Base-by-base conservation (phyloP, 2,797 vertebrate genomes). In the Notamacropus eugenii region DNA sequence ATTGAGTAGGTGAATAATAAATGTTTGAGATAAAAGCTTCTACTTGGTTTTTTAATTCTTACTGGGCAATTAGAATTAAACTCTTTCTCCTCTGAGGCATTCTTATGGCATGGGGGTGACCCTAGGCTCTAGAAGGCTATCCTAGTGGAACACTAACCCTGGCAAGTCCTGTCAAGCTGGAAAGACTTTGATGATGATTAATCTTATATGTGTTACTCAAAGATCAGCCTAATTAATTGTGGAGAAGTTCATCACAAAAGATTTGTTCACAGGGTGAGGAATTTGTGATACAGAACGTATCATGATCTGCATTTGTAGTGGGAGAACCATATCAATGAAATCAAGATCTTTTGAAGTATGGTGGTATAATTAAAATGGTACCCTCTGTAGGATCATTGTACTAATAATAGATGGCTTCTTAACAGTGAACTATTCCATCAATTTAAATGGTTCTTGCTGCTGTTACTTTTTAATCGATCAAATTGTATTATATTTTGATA, bases 301-400 rank as follows among this genome's bases (percentile, higher is more conserved):
- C 19, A 24, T 40, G 74, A 46, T 46, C 29, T 46, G 19, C 19
- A 46, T 46, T 46, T 40, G 2, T 46, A 74, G 40, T 34, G 19
- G n/a, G 22, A 46, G 40, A 46, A 46, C n/a, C 74, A 10, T 46
- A 46, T 22, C 19, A 46, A 24, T 82, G 40, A 82, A 82, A 82
- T 46, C 74, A 82, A 82, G 40, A 12, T 22, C 34, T 93, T 93
- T 97, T 92, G 27, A 96, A 92, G 94, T 93, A 12, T 57, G 40
- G 19, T 62, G 92, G 74, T 94, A 93, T 97, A 95, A 57, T 96
- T 96, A 95, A 90, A 24, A 50, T 87, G 95, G 93, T 93, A 59
- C 92, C 67, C 56, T 54, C 55, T 55, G 31, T 52, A 34, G 34
- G 94, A 67, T 59, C 56, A 90, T 95, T 58, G 94, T 96, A 94